Base-by-base conservation (phyloP, 1,140 invertebrate species). In the Scaptomyza montana region DNA sequence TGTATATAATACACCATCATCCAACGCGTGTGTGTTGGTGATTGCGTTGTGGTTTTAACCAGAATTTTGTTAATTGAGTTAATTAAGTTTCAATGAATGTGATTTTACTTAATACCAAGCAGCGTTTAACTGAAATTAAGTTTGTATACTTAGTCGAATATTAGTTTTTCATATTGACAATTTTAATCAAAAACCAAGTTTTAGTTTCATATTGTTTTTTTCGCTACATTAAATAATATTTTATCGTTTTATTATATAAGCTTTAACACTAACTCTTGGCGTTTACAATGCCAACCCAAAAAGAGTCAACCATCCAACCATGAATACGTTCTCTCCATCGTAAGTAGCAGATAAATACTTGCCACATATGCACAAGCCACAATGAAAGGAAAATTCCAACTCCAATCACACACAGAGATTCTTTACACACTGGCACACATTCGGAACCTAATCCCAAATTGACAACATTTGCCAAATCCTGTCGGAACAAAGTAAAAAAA, bases 41-140 rank as follows among this genome's bases (percentile, higher is more conserved):
- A 8, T 36, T 36, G 33, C 33, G 1, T 10, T 47, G 43, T 19
- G 41, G 13, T 47, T 47, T 45, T 57, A 57, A 57, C 28, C n/a
- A 12, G 43, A 59, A 33, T 12, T 47, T 46, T n/a, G 43, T 47
- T 59, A 59, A 59, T 59, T 59, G 25, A 47, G 41, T 47, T 47
- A 7, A 16, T 25, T 19, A 33, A 33, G 28, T 47, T 33, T 6
- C 9, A 47, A 7, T 5, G 9, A 30, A 12, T 19, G 7, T 19
- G 13, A 33, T 36, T 47, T 21, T 12, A 10, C 8, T 10, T 10
- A 10, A 39, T 39, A 39, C 10, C 12, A 3, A 39, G 39, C 4
- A n/a, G 39, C n/a, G 5, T n/a, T 5, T n/a, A 43, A 5, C n/a
- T 12, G 12, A 43, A 39, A 43, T n/a, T n/a, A 43, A n/a, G 7